Evolutionary conservation across 2,888 invertebrate genomes (phyloP).

Genomic region (Cosmia pyralina): DNA sequence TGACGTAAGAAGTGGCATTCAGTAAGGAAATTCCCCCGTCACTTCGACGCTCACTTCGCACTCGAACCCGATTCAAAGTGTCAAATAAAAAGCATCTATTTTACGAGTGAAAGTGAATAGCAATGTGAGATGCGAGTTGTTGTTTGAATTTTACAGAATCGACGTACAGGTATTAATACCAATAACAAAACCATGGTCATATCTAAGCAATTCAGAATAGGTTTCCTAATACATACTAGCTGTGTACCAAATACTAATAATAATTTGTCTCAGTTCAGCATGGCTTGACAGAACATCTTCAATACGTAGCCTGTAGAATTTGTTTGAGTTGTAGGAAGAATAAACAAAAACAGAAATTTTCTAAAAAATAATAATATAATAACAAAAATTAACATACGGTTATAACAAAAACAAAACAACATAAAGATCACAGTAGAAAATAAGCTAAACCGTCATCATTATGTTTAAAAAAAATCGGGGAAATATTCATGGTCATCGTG

Average conservation of each 20-base stretch:
- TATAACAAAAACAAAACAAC: constrained; percentile 21
- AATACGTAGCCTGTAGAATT: neutral
- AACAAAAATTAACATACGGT: constrained; percentile 1
- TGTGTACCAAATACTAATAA: neutral
- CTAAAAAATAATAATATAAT: constrained; percentile 26
- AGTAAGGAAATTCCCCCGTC: too few species aligned
- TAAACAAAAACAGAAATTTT: fast-evolving
- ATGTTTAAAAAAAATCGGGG: constrained; percentile 30
- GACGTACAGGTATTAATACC: too few species aligned
- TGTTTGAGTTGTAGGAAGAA: neutral
- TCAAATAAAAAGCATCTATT: too few species aligned
- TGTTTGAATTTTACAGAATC: too few species aligned
- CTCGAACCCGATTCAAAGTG: too few species aligned
- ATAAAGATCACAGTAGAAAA: neutral
- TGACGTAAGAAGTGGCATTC: too few species aligned
- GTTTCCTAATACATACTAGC: neutral
- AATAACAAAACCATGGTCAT: too few species aligned
- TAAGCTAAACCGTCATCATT: neutral
- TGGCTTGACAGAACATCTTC: neutral
- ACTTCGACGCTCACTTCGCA: too few species aligned
- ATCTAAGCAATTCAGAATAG: too few species aligned
- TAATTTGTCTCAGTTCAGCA: neutral
- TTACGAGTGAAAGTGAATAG: too few species aligned
- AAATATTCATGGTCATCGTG: constrained; percentile 25
- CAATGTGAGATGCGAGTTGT: too few species aligned